Conservation (phyloP, 2,797 vertebrate genomes). For the Falco concolor region DNA sequence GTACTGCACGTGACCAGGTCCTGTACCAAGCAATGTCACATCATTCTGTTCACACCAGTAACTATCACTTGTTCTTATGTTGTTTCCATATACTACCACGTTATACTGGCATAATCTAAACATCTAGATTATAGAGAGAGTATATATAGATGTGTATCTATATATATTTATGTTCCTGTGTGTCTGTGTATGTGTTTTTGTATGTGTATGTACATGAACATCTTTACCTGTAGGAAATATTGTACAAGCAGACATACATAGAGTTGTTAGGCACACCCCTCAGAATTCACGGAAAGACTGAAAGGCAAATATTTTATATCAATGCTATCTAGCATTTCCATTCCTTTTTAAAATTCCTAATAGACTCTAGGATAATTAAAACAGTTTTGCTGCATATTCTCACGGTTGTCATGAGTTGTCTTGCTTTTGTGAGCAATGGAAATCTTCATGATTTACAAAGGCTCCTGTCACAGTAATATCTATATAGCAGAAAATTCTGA, state of each 20-base stretch:
- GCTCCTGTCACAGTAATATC: background rate
- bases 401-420: background rate
- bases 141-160: conserved; percentile 44
- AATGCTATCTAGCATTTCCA: background rate
- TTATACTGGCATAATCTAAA: background rate
- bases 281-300: background rate
- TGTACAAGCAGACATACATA: background rate
- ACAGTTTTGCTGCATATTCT: background rate
- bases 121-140: background rate
- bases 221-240: background rate
- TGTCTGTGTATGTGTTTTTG: background rate
- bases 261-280: background rate
- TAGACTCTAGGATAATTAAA: background rate
- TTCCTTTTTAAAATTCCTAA: background rate
- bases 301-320: background rate
- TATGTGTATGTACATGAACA: background rate
- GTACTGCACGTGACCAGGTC: background rate
- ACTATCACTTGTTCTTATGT: background rate
- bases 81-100: background rate
- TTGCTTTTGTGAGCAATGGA: background rate
- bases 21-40: background rate
- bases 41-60: background rate
- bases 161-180: conserved; percentile 23
- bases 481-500: background rate
- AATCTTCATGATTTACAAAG: background rate